These are phyloP conservation scores for Hemicrepidius hirtus DNA, from an alignment of 2,888 invertebrate genomes.

Conservation along the genomic window DNA sequence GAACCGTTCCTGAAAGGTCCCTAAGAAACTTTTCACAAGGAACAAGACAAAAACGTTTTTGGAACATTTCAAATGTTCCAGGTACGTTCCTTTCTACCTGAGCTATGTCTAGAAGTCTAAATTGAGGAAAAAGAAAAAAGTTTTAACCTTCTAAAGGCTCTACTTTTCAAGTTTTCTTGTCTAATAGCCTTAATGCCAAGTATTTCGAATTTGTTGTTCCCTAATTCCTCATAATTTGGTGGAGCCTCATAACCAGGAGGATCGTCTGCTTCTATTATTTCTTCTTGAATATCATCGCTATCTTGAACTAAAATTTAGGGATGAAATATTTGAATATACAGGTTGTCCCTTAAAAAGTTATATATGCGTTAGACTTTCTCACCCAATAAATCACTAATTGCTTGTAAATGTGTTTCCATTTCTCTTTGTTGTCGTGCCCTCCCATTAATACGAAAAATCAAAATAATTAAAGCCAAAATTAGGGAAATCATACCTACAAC, in stretches of 20 bases:
- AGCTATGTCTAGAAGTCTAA: no score
- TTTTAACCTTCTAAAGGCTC: background rate
- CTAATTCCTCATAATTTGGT: slow-evolving; percentile 82
- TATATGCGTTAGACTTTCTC: no score
- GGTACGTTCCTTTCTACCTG: no score
- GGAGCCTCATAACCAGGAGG: slow-evolving; percentile 83
- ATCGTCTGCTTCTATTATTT: slow-evolving; percentile 76
- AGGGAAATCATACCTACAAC: slow-evolving; percentile 75
- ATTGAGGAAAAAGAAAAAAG: no score
- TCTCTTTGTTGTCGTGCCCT: slow-evolving; percentile 78
- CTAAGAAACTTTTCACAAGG: no score
- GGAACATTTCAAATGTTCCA: no score
- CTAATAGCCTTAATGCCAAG: no score
- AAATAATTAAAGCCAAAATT: slow-evolving; percentile 77
- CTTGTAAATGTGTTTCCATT: slow-evolving; percentile 80
- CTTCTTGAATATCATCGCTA: slow-evolving; percentile 68
- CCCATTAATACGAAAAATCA: slow-evolving; percentile 79
- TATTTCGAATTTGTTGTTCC: slow-evolving; percentile 60
- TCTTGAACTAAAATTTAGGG: slow-evolving; percentile 63
- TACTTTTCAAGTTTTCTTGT: background rate
- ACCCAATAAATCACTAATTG: slow-evolving; percentile 80
- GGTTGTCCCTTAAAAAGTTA: no score
- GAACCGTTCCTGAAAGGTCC: no score
- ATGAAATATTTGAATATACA: no score
- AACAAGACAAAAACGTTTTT: no score